Conservation (phyloP, 2,888 invertebrate genomes). For the Acronicta aceris region DNA sequence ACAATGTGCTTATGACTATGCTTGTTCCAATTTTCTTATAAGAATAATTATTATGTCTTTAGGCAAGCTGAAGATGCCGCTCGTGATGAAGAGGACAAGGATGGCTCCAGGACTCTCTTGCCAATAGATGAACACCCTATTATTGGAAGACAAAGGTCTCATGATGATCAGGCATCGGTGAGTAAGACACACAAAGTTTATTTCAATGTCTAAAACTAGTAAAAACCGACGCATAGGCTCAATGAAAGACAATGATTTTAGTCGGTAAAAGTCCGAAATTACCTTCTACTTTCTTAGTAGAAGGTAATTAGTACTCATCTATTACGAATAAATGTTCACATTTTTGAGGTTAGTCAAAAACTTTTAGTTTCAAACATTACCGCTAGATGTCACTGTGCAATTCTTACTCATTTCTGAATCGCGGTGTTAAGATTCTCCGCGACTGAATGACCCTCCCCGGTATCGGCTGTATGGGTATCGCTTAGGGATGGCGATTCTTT, state of each 20-base stretch:
- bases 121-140: slow-evolving; percentile 73
- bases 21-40: too few relatives aligned
- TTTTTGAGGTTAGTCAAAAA: slow-evolving; percentile 13
- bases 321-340: too few relatives aligned
- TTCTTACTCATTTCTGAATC: slow-evolving; percentile 34
- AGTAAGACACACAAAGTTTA: slow-evolving; percentile 25
- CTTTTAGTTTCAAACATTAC: neutral
- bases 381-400: slow-evolving; percentile 55
- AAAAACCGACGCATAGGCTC: too few relatives aligned
- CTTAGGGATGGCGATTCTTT: too few relatives aligned
- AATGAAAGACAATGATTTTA: neutral
- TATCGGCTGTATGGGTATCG: slow-evolving; percentile 31
- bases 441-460: slow-evolving; percentile 19
- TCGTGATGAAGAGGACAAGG: slow-evolving; percentile 80
- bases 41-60: neutral
- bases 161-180: slow-evolving; percentile 84
- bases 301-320: too few relatives aligned
- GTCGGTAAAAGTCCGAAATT: neutral
- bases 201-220: too few relatives aligned
- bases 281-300: neutral
- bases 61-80: slow-evolving; percentile 87
- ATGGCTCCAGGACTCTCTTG: slow-evolving; percentile 72
- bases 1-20: too few relatives aligned
- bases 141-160: slow-evolving; percentile 70
- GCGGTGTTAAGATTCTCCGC: slow-evolving; percentile 55